These are phyloP conservation scores for Theocolax elegans DNA, from an alignment of 1,140 invertebrate genomes.

Conservation along the genomic window DNA sequence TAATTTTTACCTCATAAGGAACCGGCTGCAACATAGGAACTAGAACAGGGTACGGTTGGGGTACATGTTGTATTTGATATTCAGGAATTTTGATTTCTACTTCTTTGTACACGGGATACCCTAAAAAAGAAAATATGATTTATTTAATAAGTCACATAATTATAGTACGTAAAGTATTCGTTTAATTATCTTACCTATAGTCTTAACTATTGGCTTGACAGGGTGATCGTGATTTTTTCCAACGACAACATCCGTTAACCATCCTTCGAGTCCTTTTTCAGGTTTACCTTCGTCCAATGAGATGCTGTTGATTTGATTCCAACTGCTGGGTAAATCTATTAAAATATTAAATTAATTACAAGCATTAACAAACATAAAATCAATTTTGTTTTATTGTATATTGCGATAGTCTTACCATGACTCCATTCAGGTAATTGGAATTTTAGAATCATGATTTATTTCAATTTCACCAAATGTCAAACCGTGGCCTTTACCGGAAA, in stretches of 20 bases:
- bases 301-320: conserved; percentile 2
- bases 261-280: conserved; percentile 12
- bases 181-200: conserved; percentile 64
- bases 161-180: background rate
- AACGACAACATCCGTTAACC: conserved; percentile 30
- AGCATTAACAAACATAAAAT: too few species aligned
- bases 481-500: conserved; percentile 38
- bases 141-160: background rate
- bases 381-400: too few species aligned
- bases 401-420: too few species aligned
- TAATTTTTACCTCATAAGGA: conserved; percentile 54
- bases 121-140: conserved; percentile 37
- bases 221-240: conserved; percentile 42
- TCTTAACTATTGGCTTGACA: conserved; percentile 74
- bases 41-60: conserved; percentile 67
- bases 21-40: conserved; percentile 51
- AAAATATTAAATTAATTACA: too few species aligned
- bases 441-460: too few species aligned
- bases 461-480: too few species aligned
- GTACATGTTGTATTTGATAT: conserved; percentile 69
- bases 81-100: conserved; percentile 75
- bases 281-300: background rate
- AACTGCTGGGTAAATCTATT: background rate
- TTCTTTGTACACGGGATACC: conserved; percentile 72
- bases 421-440: too few species aligned